Conservation (phyloP, 92 coral and sea anemone species). For the Montipora capitata region DNA sequence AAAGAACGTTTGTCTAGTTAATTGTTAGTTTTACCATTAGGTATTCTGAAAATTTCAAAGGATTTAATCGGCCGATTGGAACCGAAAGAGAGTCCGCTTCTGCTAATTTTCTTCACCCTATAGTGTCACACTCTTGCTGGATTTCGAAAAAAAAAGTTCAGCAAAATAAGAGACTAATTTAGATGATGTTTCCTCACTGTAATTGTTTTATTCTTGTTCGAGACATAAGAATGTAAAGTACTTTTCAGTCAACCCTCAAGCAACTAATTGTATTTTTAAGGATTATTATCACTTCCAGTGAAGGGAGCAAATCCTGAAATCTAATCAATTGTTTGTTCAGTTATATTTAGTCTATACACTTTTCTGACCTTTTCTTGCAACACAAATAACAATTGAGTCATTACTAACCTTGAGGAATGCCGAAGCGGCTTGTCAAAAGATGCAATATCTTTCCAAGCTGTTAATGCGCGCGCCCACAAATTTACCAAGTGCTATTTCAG, state of each 20-base stretch:
- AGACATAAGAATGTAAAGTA: too few species aligned
- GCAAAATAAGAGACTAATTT: too few species aligned
- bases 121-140: too few species aligned
- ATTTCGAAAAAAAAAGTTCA: too few species aligned
- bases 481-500: constrained; percentile 10
- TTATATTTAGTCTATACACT: constrained; percentile 13
- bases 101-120: too few species aligned
- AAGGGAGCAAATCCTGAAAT: constrained; percentile 10
- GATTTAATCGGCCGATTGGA: too few species aligned
- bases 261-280: neutral
- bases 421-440: constrained; percentile 3
- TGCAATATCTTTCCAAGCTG: constrained; percentile 34
- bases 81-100: too few species aligned
- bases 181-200: too few species aligned
- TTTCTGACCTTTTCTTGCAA: constrained; percentile 11
- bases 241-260: too few species aligned
- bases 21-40: neutral
- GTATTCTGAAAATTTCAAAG: neutral
- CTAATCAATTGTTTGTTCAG: constrained; percentile 50
- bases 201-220: too few species aligned
- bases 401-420: constrained; percentile 20
- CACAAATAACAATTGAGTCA: constrained; percentile 19
- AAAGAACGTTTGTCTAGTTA: neutral
- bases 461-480: neutral
- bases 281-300: too few species aligned